Percentiles rank a stretch among this genome's conserved stretches.
These are phyloP conservation scores for Coccyzus lansbergi DNA, from an alignment of 2,797 vertebrate genomes.

Conservation along the genomic window DNA sequence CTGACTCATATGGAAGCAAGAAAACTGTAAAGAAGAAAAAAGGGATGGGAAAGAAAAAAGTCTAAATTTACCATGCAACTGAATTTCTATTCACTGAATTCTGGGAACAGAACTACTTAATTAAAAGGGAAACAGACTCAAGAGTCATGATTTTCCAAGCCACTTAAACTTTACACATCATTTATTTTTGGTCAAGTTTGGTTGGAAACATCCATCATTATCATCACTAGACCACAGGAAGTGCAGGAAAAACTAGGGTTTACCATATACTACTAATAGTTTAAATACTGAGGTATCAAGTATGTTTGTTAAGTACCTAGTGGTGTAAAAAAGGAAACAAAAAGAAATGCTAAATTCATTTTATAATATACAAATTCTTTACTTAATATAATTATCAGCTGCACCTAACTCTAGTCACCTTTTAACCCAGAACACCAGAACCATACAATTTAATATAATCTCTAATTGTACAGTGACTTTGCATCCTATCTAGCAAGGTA, in stretches of 20 bases:
- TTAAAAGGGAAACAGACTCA: neutral
- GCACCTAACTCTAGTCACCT: neutral
- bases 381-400: neutral
- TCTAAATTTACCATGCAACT: neutral
- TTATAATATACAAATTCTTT: neutral
- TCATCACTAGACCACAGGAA: neutral
- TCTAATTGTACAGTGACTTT: conserved; percentile 2
- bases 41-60: rapidly evolving
- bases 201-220: neutral
- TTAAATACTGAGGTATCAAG: neutral
- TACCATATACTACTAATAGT: neutral
- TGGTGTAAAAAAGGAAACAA: too few relatives aligned
- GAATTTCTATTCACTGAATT: neutral
- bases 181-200: neutral
- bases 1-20: neutral
- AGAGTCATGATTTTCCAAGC: neutral
- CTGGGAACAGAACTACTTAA: neutral
- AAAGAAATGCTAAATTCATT: neutral
- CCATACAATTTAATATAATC: neutral
- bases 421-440: conserved; percentile 7
- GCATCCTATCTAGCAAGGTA: neutral
- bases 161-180: rapidly evolving
- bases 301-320: neutral
- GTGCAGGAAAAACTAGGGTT: neutral
- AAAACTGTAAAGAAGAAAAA: neutral